Base-by-base conservation (phyloP, 2,797 vertebrate species). In the Oreortyx pictus region DNA sequence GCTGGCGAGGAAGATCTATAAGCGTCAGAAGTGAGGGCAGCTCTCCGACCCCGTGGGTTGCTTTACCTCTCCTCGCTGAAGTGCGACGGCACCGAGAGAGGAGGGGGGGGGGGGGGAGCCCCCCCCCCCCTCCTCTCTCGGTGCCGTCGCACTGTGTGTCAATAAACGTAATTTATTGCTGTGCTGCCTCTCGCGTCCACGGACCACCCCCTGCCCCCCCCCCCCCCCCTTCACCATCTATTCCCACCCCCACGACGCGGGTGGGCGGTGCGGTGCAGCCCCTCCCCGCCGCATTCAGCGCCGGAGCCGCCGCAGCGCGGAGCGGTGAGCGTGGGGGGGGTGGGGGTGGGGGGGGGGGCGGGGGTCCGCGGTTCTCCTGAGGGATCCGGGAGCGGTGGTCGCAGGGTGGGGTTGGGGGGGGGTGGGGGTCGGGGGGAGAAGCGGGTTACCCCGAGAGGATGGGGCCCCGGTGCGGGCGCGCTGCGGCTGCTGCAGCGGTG, bases 1-100 rank as follows among this genome's bases (percentile, higher is more conserved):
- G 88, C 98, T 99, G 1, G 98, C 98, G 1, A 96, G 97, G 57
- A 99, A 98, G 95, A 98, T 99, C 82, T 99, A 99, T 97, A 99
- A 98, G 96, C 97, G 99, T 37, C 98, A 98, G 95, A 99, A 99
- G 82, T 99, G 97, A 99, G 16, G 54, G 37, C 39, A 39, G 39
- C 39, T 39, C 27, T 12, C 67, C n/a, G 37, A 4, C 37, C 7
- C 37, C 37, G 37, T 37, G 37, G 37, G 37, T 37, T 37, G 9
- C 37, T 37, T 37, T 37, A 37, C 9, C 37, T 37, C 9, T 37
- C 37, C 37, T 37, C 37, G 37, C 37, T 37, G 37, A 10, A 37
- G 37, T 37, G 37, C 37, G 37, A 37, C 37, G 37, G 37, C 37
- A 37, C 37, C 37, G 37, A 37, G 37, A 37, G 37, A 37, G 37